A percentile compares a stretch with the other conserved stretches of the same genome.
Conservation (phyloP, 2,797 vertebrate genomes). For the Protonibea diacanthus region DNA sequence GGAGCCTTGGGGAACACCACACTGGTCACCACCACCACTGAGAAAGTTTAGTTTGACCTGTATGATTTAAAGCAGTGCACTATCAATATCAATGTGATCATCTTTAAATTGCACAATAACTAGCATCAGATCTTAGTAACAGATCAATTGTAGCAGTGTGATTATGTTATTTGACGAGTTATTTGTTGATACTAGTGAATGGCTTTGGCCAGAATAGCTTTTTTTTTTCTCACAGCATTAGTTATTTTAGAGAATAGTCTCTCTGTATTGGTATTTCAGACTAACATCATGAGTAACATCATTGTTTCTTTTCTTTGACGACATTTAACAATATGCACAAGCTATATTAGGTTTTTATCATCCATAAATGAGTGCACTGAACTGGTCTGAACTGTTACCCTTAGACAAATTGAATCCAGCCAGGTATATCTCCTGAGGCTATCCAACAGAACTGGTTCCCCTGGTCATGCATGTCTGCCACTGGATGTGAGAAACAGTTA, state of each 20-base stretch:
- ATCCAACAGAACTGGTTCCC: conserved; percentile 75
- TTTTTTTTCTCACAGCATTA: background rate
- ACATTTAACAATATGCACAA: background rate
- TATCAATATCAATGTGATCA: too few species aligned
- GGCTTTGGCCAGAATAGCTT: background rate
- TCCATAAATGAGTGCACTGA: background rate
- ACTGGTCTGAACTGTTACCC: conserved; percentile 29
- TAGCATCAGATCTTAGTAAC: background rate
- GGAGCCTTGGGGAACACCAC: background rate
- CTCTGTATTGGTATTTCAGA: background rate
- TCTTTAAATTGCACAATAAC: background rate
- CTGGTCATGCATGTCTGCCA: conserved; percentile 65
- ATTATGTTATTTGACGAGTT: background rate
- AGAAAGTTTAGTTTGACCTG: background rate
- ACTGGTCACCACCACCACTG: background rate
- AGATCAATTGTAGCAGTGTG: background rate
- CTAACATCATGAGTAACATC: background rate
- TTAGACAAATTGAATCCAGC: conserved; percentile 52
- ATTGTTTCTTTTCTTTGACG: background rate
- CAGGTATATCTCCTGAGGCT: conserved; percentile 64
- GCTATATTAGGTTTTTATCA: background rate
- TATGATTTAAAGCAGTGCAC: background rate
- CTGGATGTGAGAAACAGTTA: conserved; percentile 58
- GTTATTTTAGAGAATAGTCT: background rate
- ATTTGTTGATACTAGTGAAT: background rate